A percentile compares a stretch with the other conserved stretches of the same genome.
Evolutionary conservation across 2,113 vertebrate genomes (phyloP).

Genomic region (Ramphastos sulfuratus): DNA sequence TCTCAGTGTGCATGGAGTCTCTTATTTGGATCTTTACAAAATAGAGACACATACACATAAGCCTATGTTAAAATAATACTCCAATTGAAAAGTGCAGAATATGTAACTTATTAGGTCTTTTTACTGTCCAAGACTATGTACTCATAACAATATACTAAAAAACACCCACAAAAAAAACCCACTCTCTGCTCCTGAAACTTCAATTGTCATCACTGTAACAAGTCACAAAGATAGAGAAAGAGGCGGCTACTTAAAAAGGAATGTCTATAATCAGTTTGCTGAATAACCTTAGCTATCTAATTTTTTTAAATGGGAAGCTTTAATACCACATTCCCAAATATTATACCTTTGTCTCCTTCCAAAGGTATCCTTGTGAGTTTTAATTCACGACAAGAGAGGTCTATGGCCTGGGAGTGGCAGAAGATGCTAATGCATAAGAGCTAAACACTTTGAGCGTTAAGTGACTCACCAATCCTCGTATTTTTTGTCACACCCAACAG

Average conservation of each 20-base stretch:
- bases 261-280: not conserved
- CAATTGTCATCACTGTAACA: not conserved
- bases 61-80: not conserved
- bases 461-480: not conserved
- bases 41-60: fast-evolving
- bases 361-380: not conserved
- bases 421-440: not conserved
- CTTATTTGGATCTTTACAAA: not conserved
- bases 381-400: not conserved
- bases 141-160: not conserved
- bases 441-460: not conserved
- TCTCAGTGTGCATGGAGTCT: not conserved
- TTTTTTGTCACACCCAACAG: not conserved
- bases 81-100: not conserved
- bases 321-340: not conserved
- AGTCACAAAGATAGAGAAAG: not conserved
- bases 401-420: not conserved
- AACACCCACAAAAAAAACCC: not conserved
- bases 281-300: not conserved
- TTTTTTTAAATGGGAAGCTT: not conserved
- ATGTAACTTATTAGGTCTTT: not conserved
- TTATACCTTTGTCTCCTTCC: not conserved
- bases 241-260: not conserved
- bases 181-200: not conserved
- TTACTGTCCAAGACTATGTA: not conserved